These are phyloP conservation scores for Rotaria macrura DNA, from an alignment of 2,888 invertebrate species.

Conservation along the genomic window DNA sequence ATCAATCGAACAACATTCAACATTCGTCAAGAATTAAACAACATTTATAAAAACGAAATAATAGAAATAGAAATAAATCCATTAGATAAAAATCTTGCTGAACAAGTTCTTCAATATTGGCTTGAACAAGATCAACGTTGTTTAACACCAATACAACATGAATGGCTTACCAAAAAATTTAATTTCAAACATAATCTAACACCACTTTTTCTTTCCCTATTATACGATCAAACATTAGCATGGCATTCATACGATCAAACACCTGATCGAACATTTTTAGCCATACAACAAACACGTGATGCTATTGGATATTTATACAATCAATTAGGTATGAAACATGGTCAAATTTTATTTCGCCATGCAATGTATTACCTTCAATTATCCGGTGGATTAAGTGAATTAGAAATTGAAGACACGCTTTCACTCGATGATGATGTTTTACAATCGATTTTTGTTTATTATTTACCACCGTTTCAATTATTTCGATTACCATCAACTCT, in stretches of 20 bases:
- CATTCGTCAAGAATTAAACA: neutral
- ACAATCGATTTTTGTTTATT: constrained; percentile 23
- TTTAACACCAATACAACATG: neutral
- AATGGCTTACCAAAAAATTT: neutral
- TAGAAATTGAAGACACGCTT: constrained; percentile 30
- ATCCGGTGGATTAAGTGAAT: constrained; percentile 24
- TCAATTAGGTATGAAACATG: constrained; percentile 21
- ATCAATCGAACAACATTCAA: neutral
- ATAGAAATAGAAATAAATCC: neutral
- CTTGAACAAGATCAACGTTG: neutral
- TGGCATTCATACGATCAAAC: constrained; percentile 25
- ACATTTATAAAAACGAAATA: neutral
- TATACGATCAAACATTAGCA: constrained; percentile 23
- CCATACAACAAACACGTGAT: neutral
- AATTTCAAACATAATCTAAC: neutral
- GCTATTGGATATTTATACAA: constrained; percentile 23
- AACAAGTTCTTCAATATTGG: constrained; percentile 11
- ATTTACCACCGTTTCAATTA: constrained; percentile 20
- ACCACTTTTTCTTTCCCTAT: constrained; percentile 21
- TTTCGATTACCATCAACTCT: constrained; percentile 25
- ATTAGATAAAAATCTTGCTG: constrained; percentile 9
- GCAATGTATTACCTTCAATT: constrained; percentile 24
- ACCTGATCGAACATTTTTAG: neutral
- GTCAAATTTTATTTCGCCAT: constrained; percentile 18
- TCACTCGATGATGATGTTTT: constrained; percentile 29